Percentiles rank a stretch among this genome's conserved stretches.
Conservation (phyloP, 2,113 vertebrate genomes). For the Erythrocercus mccallii region DNA sequence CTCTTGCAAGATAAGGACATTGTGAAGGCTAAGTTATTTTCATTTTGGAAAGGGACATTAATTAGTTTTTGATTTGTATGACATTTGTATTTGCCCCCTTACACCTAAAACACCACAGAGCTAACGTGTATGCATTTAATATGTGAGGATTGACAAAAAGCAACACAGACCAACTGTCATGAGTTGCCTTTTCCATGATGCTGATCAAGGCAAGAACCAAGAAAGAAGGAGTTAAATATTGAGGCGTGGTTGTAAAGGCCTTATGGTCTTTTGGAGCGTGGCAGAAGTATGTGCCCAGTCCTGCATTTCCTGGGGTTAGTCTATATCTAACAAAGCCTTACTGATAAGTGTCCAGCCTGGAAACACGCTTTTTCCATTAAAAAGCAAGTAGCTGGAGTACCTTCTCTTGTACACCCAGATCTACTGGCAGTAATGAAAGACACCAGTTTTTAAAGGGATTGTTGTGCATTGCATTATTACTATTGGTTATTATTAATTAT, state of each 20-base stretch:
- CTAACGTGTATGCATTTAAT: neutral
- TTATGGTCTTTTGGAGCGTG: neutral
- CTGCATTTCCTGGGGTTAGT: neutral
- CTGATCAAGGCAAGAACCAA: neutral
- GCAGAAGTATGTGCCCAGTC: neutral
- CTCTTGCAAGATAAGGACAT: neutral
- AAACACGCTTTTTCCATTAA: neutral
- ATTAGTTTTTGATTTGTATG: neutral
- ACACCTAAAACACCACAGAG: neutral
- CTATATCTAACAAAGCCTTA: neutral
- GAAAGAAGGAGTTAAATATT: neutral
- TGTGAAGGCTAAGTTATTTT: neutral
- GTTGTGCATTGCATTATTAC: neutral
- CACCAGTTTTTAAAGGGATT: neutral
- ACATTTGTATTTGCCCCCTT: neutral
- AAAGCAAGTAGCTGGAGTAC: neutral
- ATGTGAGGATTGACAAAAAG: neutral
- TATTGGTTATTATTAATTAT: neutral
- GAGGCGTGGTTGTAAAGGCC: neutral
- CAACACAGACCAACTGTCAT: neutral
- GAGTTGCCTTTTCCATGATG: fast-evolving
- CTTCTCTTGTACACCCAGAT: neutral
- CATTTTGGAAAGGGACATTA: neutral
- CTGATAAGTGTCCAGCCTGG: neutral
- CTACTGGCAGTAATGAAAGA: neutral